Conservation (phyloP, 92 coral and sea anemone genomes). For the Palythoa heliodiscus region DNA sequence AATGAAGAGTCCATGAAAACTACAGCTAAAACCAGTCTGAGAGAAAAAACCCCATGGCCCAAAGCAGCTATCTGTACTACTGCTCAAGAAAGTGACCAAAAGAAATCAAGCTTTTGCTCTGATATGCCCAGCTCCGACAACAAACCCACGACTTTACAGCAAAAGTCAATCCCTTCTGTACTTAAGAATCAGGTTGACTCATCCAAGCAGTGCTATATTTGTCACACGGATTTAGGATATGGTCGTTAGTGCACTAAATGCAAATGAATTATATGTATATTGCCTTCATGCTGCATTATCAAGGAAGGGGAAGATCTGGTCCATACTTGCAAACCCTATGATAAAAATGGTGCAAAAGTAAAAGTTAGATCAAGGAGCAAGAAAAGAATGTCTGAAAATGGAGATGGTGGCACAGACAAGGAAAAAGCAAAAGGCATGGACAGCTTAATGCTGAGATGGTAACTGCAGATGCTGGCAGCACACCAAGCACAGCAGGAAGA, state of each 20-base stretch:
- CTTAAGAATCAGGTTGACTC: slow-evolving; percentile 3
- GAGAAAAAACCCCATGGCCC: background rate
- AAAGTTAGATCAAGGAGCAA: slow-evolving; percentile 10
- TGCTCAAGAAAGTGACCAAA: slow-evolving; percentile 27
- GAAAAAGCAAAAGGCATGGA: slow-evolving; percentile 1
- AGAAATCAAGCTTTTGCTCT: slow-evolving; percentile 9
- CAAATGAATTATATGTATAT: slow-evolving; percentile 30
- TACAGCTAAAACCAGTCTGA: background rate
- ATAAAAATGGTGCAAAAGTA: slow-evolving; percentile 5
- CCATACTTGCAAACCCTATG: slow-evolving; percentile 13
- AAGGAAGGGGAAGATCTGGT: slow-evolving; percentile 5
- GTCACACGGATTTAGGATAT: slow-evolving; percentile 15
- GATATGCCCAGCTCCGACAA: slow-evolving; percentile 19
- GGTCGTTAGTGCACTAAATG: slow-evolving; percentile 15
- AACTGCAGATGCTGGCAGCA: background rate
- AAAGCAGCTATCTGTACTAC: slow-evolving; percentile 4
- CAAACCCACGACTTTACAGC: slow-evolving; percentile 16
- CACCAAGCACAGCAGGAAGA: slow-evolving; percentile 17
- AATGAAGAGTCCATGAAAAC: slow-evolving; percentile 26
- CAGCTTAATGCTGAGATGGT: background rate
- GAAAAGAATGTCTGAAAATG: background rate
- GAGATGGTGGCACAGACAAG: background rate
- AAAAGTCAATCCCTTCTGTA: slow-evolving; percentile 23
- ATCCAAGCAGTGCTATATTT: slow-evolving; percentile 13
- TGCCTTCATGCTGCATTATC: slow-evolving; percentile 26